Base-by-base conservation (phyloP, 2,113 vertebrate genomes). In the Plotosus lineatus region DNA sequence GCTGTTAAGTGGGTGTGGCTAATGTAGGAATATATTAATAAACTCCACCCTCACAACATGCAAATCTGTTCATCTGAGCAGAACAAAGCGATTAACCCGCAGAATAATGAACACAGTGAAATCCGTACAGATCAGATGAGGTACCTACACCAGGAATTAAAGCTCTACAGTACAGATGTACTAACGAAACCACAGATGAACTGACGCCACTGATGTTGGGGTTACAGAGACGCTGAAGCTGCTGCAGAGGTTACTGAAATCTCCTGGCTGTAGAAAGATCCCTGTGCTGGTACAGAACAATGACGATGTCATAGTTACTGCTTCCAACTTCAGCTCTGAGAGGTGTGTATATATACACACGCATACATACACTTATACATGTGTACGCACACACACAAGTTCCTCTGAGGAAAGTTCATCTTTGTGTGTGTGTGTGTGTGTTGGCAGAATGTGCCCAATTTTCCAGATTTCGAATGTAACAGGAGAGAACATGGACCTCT, bases 401-500 rank as follows among this genome's bases (percentile, higher is more conserved):
- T 60, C 60, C 31, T 63, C 6, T 19, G 36, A 0, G 33, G 19
- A 3, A 38, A 23, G 53, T 58, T 40, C 7, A 56, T 15, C 10
- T 79, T 9, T n/a, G 5, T 58, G 0, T 78, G 28, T 55, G 1
- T 78, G 33, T 87, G 12, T 77, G 28, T 77, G 0, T 53, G 80
- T 87, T 83, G 8, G 19, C 87, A 99, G 97, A 93, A 97, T 99
- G 96, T 99, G 98, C 88, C 98, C 98, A 0, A 99, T 99, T 89
- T 99, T 99, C 92, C 98, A 99, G 93, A 98, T 99, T 90, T 99
- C 98, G 74, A 99, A 99, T 21, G 98, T 99, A 58, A 96, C 95
- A 0, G 98, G 98, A 26, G 97, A 99, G 90, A 98, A 99, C 90
- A 92, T 99, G 81, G 97, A 98, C 71, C 94, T 99, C 86, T 92